Evolutionary conservation across 1,140 invertebrate genomes (phyloP).

Genomic region (Eriosoma lanigerum): DNA sequence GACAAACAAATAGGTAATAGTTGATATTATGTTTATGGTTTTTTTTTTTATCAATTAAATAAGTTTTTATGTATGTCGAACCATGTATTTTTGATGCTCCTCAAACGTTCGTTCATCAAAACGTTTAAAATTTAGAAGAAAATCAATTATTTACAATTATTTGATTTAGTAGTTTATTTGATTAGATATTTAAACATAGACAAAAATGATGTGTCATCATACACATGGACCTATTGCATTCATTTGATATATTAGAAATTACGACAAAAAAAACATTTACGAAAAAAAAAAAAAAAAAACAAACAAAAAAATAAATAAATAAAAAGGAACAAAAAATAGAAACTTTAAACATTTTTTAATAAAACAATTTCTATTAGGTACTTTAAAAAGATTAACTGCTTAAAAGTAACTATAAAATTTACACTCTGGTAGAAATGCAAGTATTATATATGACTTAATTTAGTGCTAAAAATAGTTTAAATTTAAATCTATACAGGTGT

Average conservation of each 20-base stretch:
- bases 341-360: slow-evolving; percentile 23
- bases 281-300: slow-evolving; percentile 30
- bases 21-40: no score
- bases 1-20: no score
- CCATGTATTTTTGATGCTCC: no score
- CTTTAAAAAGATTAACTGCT: slow-evolving; percentile 29
- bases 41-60: no score
- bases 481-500: slow-evolving; percentile 7
- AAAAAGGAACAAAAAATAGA: slow-evolving; percentile 23
- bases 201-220: not conserved
- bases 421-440: slow-evolving; percentile 20
- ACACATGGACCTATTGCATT: not conserved
- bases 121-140: no score
- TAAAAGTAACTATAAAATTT: slow-evolving; percentile 32
- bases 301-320: not conserved
- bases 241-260: slow-evolving; percentile 10
- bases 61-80: no score
- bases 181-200: not conserved
- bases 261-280: not conserved
- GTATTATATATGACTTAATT: slow-evolving; percentile 13
- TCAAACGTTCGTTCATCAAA: no score
- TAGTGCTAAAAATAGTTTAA: slow-evolving; percentile 26
- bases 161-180: not conserved
- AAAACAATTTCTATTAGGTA: slow-evolving; percentile 15
- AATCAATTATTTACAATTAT: no score